Percentiles rank a stretch among this genome's conserved stretches.
Evolutionary conservation across 92 coral and sea anemone species (phyloP).

Genomic region (Umimayanthus chanpuru): DNA sequence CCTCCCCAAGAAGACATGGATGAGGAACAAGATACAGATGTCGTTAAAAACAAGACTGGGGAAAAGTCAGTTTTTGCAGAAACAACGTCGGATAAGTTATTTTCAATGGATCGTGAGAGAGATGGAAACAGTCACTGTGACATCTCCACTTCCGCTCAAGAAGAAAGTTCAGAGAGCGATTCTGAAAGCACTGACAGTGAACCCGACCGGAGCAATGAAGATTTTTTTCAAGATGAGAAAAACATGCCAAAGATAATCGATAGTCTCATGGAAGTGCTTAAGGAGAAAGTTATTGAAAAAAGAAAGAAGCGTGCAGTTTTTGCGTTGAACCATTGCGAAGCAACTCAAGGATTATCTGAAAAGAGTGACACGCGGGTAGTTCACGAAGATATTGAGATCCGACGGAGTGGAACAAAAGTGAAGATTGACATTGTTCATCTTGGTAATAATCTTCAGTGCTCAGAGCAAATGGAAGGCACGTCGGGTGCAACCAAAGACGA

Average conservation of each 20-base stretch:
- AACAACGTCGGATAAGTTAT: not conserved
- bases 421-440: not conserved
- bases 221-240: not conserved
- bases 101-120: not conserved
- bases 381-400: not conserved
- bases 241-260: not conserved
- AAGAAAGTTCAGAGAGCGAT: not conserved
- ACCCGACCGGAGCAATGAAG: not conserved
- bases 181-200: not conserved
- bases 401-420: not conserved
- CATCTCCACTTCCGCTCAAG: not conserved
- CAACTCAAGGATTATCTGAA: not conserved
- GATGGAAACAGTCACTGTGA: not conserved
- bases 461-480: not conserved
- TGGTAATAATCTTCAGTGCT: not conserved
- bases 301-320: constrained; percentile 29
- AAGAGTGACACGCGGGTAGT: not conserved
- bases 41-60: not conserved
- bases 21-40: not conserved
- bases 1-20: not conserved
- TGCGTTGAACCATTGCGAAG: not conserved
- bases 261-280: constrained; percentile 4
- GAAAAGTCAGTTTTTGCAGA: no score
- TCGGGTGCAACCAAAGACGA: not conserved
- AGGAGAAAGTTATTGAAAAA: constrained; percentile 38